Conservation (phyloP, 2,888 invertebrate genomes). For the Oligia latruncula region DNA sequence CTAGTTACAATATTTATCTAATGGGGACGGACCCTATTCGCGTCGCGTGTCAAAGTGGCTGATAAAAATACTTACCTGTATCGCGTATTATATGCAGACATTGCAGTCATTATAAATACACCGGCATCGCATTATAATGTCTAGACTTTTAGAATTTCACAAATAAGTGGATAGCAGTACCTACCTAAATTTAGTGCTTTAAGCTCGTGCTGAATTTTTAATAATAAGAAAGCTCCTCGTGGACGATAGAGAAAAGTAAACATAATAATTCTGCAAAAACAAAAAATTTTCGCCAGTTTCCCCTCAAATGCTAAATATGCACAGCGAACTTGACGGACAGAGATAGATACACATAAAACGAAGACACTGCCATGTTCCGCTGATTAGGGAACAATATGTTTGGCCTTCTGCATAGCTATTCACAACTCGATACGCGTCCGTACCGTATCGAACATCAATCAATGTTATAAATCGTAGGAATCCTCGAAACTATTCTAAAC, state of each 20-base stretch:
- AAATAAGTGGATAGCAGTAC: slow-evolving; percentile 17
- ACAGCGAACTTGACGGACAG: not conserved
- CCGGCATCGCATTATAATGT: slow-evolving; percentile 21
- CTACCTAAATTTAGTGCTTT: slow-evolving; percentile 2
- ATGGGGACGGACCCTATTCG: slow-evolving; percentile 40
- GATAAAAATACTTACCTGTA: slow-evolving; percentile 46
- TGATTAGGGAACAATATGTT: not conserved
- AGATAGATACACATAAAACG: not conserved
- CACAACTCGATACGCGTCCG: not conserved
- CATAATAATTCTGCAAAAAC: not conserved
- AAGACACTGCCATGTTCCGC: not conserved
- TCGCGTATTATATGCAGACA: slow-evolving; percentile 44
- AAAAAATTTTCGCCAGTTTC: not conserved
- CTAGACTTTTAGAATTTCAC: slow-evolving; percentile 39
- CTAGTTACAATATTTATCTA: slow-evolving; percentile 27
- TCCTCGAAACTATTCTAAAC: too few relatives aligned
- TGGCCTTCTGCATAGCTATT: not conserved
- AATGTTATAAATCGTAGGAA: too few relatives aligned
- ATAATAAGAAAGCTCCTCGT: not conserved
- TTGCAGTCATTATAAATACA: slow-evolving; percentile 49
- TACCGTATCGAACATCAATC: too few relatives aligned
- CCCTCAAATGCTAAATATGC: not conserved
- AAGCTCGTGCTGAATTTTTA: not conserved
- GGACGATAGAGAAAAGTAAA: not conserved
- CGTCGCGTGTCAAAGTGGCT: slow-evolving; percentile 48